Conservation (phyloP, 2,888 invertebrate genomes). For the Meiosimyza platycephala region DNA sequence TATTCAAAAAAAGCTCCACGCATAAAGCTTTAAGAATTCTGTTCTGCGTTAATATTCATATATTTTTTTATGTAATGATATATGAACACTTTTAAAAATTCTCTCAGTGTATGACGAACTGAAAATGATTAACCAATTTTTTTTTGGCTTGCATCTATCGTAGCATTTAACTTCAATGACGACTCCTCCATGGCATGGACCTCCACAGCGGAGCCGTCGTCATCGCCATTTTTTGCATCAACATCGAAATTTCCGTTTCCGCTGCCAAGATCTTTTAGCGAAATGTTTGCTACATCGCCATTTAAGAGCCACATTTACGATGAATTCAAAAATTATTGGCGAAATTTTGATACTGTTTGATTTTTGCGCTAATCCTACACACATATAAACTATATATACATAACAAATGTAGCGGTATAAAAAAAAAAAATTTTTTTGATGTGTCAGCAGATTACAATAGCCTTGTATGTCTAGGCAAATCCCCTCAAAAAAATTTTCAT, state of each 20-base stretch:
- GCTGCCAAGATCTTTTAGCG: constrained; percentile 53
- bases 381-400: no score
- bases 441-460: no score
- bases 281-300: constrained; percentile 59
- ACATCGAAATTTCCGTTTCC: constrained; percentile 44
- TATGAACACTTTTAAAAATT: background rate
- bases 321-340: constrained; percentile 62
- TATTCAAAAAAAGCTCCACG: no score
- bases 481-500: no score
- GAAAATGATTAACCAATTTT: constrained; percentile 12
- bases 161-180: constrained; percentile 14
- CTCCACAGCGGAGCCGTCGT: background rate
- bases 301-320: constrained; percentile 57
- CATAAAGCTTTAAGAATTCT: no score
- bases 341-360: constrained; percentile 53
- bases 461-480: no score
- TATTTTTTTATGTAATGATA: no score
- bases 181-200: constrained; percentile 18
- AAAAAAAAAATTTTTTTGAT: no score
- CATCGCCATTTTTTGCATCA: constrained; percentile 31
- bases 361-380: background rate
- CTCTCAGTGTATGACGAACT: background rate
- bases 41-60: no score
- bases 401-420: no score
- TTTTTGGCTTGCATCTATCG: constrained; percentile 27